These are phyloP conservation scores for Drosophila rufa DNA, from an alignment of 1,140 invertebrate genomes.

Conservation along the genomic window DNA sequence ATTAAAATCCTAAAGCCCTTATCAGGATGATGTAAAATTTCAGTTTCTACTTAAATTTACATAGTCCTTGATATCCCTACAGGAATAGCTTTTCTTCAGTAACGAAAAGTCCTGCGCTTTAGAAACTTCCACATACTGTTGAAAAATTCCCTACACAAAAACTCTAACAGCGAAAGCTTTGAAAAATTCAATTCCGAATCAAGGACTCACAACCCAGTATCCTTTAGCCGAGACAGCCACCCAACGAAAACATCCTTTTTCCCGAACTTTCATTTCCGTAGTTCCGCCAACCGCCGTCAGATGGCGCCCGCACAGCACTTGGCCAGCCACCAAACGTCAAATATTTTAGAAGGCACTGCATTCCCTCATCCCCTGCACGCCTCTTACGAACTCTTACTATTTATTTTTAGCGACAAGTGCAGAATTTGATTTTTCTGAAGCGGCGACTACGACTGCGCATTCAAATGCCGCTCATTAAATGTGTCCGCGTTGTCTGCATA, in stretches of 20 bases:
- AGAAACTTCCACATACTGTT: too few relatives aligned
- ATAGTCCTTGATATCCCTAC: not conserved
- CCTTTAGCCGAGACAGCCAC: conserved; percentile 29
- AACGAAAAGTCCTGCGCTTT: conserved; percentile 7
- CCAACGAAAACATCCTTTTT: conserved; percentile 18
- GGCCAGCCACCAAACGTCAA: not conserved
- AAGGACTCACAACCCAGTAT: not conserved
- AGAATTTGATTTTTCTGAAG: conserved; percentile 39
- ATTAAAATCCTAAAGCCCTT: not conserved
- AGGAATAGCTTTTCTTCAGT: not conserved
- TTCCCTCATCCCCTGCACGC: too few relatives aligned
- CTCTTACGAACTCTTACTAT: conserved; percentile 13
- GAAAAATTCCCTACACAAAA: not conserved
- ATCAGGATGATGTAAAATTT: not conserved
- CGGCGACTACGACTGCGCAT: conserved; percentile 53
- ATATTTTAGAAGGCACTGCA: conserved; percentile 6
- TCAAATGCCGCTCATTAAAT: conserved; percentile 74
- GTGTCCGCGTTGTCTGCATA: conserved; percentile 65
- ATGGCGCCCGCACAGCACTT: conserved; percentile 15
- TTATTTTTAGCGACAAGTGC: conserved; percentile 60
- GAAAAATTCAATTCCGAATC: not conserved
- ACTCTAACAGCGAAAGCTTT: not conserved
- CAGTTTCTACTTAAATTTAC: too few relatives aligned
- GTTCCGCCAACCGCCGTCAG: conserved; percentile 8
- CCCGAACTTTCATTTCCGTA: conserved; percentile 6